phyloP scores from a whole-genome alignment of 2,888 invertebrate genomes.

The Emmelina monodactyla region DNA sequence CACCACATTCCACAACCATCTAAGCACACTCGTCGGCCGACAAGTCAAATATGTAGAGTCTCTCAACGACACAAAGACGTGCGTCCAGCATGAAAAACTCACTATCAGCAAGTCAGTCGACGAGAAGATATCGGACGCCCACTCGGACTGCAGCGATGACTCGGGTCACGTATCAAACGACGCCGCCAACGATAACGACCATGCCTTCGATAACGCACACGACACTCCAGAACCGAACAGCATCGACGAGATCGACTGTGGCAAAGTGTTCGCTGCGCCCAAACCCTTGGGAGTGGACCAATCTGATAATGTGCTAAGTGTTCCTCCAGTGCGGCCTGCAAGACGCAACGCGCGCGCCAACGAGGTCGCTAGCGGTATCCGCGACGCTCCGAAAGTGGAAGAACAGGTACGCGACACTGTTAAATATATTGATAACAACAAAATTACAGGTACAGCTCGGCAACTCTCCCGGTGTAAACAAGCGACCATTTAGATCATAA shows the following conservation, averaged over 20 bases:
- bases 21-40: conserved; percentile 61
- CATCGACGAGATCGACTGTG: conserved; percentile 44
- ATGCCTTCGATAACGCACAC: conserved; percentile 38
- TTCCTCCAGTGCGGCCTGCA: conserved; percentile 56
- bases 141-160: conserved; percentile 79
- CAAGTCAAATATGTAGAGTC: conserved; percentile 54
- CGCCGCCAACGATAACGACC: conserved; percentile 76
- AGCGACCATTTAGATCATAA: conserved; percentile 29
- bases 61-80: conserved; percentile 45
- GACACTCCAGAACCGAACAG: conserved; percentile 31
- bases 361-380: conserved; percentile 65
- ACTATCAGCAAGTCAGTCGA: conserved; percentile 44
- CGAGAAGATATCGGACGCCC: conserved; percentile 65
- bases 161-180: conserved; percentile 85
- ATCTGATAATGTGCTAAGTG: conserved; percentile 43
- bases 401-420: conserved; percentile 63
- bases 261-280: conserved; percentile 38
- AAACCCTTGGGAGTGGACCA: conserved; percentile 48
- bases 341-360: conserved; percentile 49
- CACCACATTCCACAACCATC: conserved; percentile 55
- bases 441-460: conserved; percentile 41
- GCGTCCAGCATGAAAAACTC: conserved; percentile 41
- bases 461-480: conserved; percentile 23
- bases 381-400: conserved; percentile 59
- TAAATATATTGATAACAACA: conserved; percentile 51